phyloP scores from a whole-genome alignment of 2,113 vertebrate species.

The Chaetura pelagica region DNA sequence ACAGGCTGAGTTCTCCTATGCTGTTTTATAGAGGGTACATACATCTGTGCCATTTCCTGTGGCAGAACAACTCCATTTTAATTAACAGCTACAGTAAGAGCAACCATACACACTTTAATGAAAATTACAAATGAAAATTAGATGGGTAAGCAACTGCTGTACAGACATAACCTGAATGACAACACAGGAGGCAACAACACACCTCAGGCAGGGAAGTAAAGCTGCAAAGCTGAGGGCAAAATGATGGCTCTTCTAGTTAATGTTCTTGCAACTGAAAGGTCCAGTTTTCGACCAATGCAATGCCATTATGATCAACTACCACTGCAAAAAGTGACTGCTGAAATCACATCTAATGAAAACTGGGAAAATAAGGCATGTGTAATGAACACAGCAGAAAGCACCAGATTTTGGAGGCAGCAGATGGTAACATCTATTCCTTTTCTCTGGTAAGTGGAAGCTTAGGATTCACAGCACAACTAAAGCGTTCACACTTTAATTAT shows the following conservation, averaged over 20 bases:
- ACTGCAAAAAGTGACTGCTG: fast-evolving
- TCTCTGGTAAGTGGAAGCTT: background rate
- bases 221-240: background rate
- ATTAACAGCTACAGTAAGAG: background rate
- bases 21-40: fast-evolving
- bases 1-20: background rate
- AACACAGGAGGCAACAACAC: background rate
- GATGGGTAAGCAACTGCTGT: background rate
- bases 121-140: background rate
- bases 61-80: background rate
- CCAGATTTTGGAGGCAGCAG: background rate
- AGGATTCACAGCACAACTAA: background rate
- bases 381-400: background rate
- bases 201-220: background rate
- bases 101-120: background rate
- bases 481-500: background rate
- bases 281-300: background rate
- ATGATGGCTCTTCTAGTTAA: background rate
- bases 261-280: background rate
- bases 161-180: background rate
- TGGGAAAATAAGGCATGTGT: background rate
- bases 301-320: background rate
- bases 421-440: background rate
- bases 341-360: background rate
- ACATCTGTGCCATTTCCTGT: background rate